These are phyloP conservation scores for Leptinotarsa texana DNA, from an alignment of 1,140 invertebrate genomes.

Conservation along the genomic window DNA sequence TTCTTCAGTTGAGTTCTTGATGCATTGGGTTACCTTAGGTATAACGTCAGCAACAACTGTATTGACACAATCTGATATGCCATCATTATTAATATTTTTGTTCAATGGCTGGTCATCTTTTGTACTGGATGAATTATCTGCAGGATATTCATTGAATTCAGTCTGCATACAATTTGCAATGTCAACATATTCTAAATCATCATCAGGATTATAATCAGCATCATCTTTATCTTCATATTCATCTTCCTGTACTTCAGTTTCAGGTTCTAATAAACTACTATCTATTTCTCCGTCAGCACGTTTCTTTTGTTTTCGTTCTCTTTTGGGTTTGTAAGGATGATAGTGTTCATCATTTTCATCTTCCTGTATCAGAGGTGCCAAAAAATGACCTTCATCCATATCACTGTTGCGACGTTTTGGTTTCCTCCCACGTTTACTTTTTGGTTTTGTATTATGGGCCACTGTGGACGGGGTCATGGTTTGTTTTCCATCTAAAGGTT, in stretches of 20 bases:
- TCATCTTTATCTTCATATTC: slow-evolving; percentile 25
- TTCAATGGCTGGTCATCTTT: neutral
- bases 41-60: no score
- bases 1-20: no score
- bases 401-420: slow-evolving; percentile 13
- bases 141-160: neutral
- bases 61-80: no score
- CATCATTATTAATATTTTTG: neutral
- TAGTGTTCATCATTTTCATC: slow-evolving; percentile 23
- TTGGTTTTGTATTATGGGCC: neutral
- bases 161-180: slow-evolving; percentile 5
- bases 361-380: slow-evolving; percentile 17
- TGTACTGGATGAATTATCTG: neutral
- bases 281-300: slow-evolving; percentile 24
- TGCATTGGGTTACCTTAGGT: no score
- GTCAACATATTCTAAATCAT: slow-evolving; percentile 19
- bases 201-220: slow-evolving; percentile 21
- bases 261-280: slow-evolving; percentile 20
- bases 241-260: slow-evolving; percentile 19
- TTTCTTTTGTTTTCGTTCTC: slow-evolving; percentile 29
- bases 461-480: neutral
- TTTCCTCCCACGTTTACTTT: slow-evolving; percentile 16
- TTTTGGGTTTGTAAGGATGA: slow-evolving; percentile 22
- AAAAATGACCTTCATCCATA: slow-evolving; percentile 15
- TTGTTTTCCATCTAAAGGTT: slow-evolving; percentile 12